phyloP scores from a whole-genome alignment of 2,797 vertebrate genomes.

The Darevskia nairensis region DNA sequence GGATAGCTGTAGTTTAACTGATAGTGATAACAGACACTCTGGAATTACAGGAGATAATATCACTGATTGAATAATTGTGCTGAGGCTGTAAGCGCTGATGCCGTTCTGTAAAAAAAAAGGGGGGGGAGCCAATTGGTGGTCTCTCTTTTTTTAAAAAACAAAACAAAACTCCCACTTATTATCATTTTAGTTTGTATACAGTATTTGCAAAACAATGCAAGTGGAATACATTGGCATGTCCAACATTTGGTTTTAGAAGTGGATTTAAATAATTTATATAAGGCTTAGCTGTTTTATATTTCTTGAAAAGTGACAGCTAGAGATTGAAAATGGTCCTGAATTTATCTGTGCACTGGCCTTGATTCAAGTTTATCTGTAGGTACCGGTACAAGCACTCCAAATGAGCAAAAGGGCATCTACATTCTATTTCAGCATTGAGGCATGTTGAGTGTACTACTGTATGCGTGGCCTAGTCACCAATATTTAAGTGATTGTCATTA shows the following conservation, averaged over 20 bases:
- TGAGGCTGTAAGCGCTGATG: too few species aligned
- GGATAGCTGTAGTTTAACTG: constrained; percentile 10
- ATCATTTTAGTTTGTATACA: background rate
- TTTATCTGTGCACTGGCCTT: background rate
- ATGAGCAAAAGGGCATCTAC: background rate
- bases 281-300: background rate
- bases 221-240: background rate
- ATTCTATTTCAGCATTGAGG: background rate
- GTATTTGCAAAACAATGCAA: too few species aligned
- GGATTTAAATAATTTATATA: background rate
- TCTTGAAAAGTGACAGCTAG: background rate
- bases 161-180: background rate
- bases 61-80: background rate
- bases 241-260: background rate
- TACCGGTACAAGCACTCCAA: background rate
- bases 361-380: background rate
- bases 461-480: background rate
- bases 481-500: background rate
- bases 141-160: background rate
- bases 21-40: background rate
- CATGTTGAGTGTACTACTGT: background rate
- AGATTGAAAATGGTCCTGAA: background rate
- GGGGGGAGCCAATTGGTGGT: too few species aligned
- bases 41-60: background rate
- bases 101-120: background rate